Evolutionary conservation across 2,113 vertebrate genomes (phyloP), one percentile per base, ranked within the genome.

Genomic region (Tupaia chinensis): DNA sequence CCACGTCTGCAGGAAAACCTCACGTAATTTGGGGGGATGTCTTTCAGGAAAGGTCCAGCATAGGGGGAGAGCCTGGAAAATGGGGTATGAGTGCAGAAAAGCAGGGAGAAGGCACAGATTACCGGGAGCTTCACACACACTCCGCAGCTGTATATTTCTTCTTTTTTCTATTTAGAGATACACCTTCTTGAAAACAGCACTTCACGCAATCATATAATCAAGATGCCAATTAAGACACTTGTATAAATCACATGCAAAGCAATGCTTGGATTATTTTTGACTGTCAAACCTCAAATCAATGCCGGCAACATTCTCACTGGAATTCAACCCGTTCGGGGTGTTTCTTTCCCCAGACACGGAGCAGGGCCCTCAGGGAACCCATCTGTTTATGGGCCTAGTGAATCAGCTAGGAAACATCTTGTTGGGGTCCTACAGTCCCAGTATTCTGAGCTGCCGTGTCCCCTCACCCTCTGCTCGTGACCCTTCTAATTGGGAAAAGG

Each of bases 221-320:
- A 97, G 97, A 96, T 97, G 96, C 97, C 97, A 98, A 97, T 98
- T 97, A 98, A 98, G 96, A 97, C 94, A 96, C 96, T 96, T 96
- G 89, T 94, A 97, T 97, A 97, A 97, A 98, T 98, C 97, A 96
- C 96, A 97, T 88, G 96, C 97, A 95, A 94, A 97, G 95, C 96
- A 93, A 96, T 87, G 95, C 96, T 96, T 69, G 89, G 94, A 98
- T 96, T 96, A 97, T 96, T 97, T 98, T 96, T 96, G 97, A 96
- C 96, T 98, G 96, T 98, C 95, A 97, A 97, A 92, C 96, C n/a
- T 5, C 97, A 97, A 96, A 92, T 97, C 97, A 97, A 94, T 22
- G 58, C 87, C 23, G 81, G 97, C 93, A 84, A 95, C 74, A 27
- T 87, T 94, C 84, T 96, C 95, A 32, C 97, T 92, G 96, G 96